Evolutionary conservation across 1,140 invertebrate species (phyloP).

Genomic region (Paralvinella palmiformis): DNA sequence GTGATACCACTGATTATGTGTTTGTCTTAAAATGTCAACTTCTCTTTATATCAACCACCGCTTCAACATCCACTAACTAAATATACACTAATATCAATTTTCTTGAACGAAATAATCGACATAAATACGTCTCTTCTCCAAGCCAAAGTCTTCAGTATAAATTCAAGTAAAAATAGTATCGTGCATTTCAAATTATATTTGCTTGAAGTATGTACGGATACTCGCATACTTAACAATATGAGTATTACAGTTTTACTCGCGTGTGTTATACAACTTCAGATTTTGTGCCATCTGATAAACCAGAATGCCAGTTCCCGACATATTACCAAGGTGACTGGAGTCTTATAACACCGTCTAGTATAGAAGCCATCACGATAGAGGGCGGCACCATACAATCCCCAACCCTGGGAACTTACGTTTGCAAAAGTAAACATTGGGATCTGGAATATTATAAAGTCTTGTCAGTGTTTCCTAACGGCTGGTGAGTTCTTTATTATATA

Average conservation of each 20-base stretch:
- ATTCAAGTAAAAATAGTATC: too few species aligned
- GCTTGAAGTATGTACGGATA: too few species aligned
- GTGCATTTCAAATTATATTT: too few species aligned
- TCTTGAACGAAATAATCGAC: too few species aligned
- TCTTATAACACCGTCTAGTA: not conserved
- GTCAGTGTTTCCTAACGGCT: not conserved
- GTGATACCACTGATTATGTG: too few species aligned
- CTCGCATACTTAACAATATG: not conserved
- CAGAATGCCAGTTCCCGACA: constrained; percentile 11
- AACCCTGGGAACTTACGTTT: constrained; percentile 6
- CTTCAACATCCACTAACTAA: too few species aligned
- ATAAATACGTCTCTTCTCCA: too few species aligned
- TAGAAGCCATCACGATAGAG: constrained; percentile 4
- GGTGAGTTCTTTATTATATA: constrained; percentile 12
- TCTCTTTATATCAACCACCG: too few species aligned
- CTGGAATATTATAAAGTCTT: constrained; percentile 14
- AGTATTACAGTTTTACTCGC: not conserved
- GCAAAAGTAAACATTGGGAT: constrained; percentile 14
- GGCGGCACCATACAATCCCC: not conserved
- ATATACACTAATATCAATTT: too few species aligned
- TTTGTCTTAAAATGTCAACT: too few species aligned
- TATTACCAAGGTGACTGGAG: constrained; percentile 14
- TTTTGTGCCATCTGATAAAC: not conserved
- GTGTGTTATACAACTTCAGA: not conserved
- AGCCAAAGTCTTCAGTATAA: too few species aligned